Evolutionary conservation across 2,888 invertebrate species (phyloP), one percentile per base, ranked within the genome.

Genomic region (Dioctria linearis): DNA sequence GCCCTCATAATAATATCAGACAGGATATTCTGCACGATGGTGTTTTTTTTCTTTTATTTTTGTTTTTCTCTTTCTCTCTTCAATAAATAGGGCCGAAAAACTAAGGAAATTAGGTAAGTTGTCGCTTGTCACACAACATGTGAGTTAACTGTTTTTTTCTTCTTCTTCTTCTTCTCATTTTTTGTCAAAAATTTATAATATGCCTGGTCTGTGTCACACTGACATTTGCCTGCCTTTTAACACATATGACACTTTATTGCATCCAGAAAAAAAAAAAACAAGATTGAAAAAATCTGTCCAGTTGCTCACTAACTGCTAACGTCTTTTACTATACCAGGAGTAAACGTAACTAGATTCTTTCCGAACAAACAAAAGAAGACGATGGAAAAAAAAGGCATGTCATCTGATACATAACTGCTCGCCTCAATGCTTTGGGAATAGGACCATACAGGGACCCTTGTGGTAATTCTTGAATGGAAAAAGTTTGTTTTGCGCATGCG

Each of bases 391-490:
- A 73, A 73, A n/a, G 42, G 8, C n/a, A 13, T 73, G 73, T 73
- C 59, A 73, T 57, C 73, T 63, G 76, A 76, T 76, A 76, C 76
- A 63, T 43, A 76, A 49, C 63, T 63, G 63, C 76, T 76, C 63
- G 76, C 46, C 63, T 76, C 37, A 76, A 63, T 63, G 73, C 73
- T 8, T 51, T 25, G 73, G 63, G 69, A 5, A 76, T 76, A 76
- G 76, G 63, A 61, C 42, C 76, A 76, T 63, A 76, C 61, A 76
- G 76, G 63, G 63, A 76, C 76, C 76, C 76, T 76, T 78, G 78
- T 71, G 81, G 79, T 79, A 78, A 67, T 73, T 73, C 63, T 79
- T 82, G 82, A 82, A 82, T 82, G 82, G 73, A 80, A 80, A 76
- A 80, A 73, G 61, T 65, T 54, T 25, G 42, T 43, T 66, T 46